Base-by-base conservation (phyloP, 30 jellyfish, hydroid and myxozoan species). In the Chrysaora quinquecirrha region DNA sequence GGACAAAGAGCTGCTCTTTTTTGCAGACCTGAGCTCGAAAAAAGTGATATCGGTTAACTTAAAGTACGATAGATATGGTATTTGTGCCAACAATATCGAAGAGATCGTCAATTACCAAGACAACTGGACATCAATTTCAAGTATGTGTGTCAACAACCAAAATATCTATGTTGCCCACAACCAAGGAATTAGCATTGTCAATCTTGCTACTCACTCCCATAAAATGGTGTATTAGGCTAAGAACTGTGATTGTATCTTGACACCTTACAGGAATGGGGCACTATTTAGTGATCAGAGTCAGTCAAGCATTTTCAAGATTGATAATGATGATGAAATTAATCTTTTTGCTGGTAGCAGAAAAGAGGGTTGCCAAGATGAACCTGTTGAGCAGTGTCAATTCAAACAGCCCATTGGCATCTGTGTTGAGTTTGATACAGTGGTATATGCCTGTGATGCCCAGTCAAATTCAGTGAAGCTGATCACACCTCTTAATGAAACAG, bases 271-370 rank as follows among this genome's bases (percentile, higher is more conserved):
- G 52, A 64, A 64, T 64, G 76, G 76, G 75, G 75, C 75, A 30
- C 63, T 74, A 56, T 52, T 48, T 30, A 74, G 80, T 71, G 82
- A 71, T 71, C 82, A 71, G 82, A 71, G 82, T 71, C 82, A 71
- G 38, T 71, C 82, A 68, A 71, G 82, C 68, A 71, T 71, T 71
- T 71, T 71, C 34, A 43, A 71, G 69, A 71, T 71, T 71, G 46
- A 71, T 71, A 67, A 35, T 71, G 61, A 43, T 30, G 48, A 43
- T 27, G 61, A 52, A 52, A 52, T 52, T 25, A 52, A 25, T 52
- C 68, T 52, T 64, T 64, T 64, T 23, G 52, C 52, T 64, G 76
- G 76, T 58, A 64, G 76, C 52, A 32, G 20, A 32, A 23, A 2
- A 32, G 50, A 64, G 52, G 76, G 76, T 19, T 27, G 52, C 76